Percentiles rank a stretch among this genome's conserved stretches.
Conservation (phyloP, 2,888 invertebrate species). For the Operophtera brumata region DNA sequence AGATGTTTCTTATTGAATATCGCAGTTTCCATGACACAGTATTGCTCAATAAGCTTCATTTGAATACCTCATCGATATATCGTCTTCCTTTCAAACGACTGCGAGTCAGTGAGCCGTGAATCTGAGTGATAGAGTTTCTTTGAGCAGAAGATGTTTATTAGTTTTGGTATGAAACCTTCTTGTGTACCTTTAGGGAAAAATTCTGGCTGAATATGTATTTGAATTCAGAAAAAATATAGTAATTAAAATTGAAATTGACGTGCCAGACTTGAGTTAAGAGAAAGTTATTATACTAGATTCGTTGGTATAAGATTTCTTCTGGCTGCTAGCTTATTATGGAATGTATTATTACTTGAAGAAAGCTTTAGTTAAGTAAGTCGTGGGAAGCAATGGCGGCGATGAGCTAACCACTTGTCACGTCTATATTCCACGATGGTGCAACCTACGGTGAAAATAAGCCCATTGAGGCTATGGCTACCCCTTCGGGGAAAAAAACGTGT, state of each 20-base stretch:
- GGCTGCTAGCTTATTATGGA: too few relatives aligned
- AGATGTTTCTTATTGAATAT: not conserved
- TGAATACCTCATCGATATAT: constrained; percentile 4
- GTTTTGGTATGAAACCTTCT: constrained; percentile 3
- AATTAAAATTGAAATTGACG: not conserved
- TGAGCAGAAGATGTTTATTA: constrained; percentile 12
- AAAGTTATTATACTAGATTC: too few relatives aligned
- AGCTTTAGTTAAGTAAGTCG: too few relatives aligned
- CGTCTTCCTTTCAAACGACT: constrained; percentile 10
- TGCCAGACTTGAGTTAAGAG: not conserved
- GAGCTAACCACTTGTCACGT: too few relatives aligned
- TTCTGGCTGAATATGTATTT: not conserved
- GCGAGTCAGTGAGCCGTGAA: constrained; percentile 10
- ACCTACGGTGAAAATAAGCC: too few relatives aligned
- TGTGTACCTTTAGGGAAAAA: not conserved
- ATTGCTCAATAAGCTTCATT: constrained; percentile 4
- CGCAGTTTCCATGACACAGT: not conserved
- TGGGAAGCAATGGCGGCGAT: too few relatives aligned
- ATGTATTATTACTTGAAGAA: too few relatives aligned
- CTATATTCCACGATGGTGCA: too few relatives aligned
- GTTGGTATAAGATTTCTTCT: too few relatives aligned
- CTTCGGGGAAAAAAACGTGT: too few relatives aligned
- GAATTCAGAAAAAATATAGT: not conserved
- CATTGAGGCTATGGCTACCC: too few relatives aligned
- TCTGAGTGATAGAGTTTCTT: constrained; percentile 17